Base-by-base conservation (phyloP, 2,888 invertebrate genomes). In the Eulithis testata region DNA sequence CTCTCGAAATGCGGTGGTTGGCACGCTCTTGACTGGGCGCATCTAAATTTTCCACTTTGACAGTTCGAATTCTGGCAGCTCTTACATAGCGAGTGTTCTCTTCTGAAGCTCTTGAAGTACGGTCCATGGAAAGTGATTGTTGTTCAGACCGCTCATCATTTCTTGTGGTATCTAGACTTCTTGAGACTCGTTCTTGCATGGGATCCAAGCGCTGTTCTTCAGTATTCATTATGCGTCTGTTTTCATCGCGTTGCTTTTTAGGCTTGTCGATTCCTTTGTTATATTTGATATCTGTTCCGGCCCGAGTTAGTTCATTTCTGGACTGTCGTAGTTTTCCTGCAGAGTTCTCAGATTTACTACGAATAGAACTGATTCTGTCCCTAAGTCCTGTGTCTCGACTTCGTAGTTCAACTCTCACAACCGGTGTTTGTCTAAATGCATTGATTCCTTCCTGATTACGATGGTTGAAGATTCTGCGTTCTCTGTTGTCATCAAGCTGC, bases 401-500 rank as follows among this genome's bases (percentile, higher is more conserved):
- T 43, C 60, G 65, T 31, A 63, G 58, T 36, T 66, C 59, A 45
- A 43, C 37, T 43, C 54, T 43, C 12, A 53, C 44, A n/a, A 11
- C 54, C 6, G 51, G 56, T 14, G 63, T 51, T 40, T 55, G 65
- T 49, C 62, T 63, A 37, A 60, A 59, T 51, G 65, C 65, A 11
- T 44, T 31, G 12, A 40, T 54, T 4, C 56, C 45, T 53, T 60
- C 66, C 40, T 55, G 61, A n/a, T 45, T 63, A 12, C 61, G 65
- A 27, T 53, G 61, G 8, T 63, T 63, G 40, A 58, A 60, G 21
- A 43, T 14, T 57, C 52, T 43, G 9, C 70, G 51, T 54, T 64
- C 62, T 43, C 51, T 65, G 37, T 63, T 69, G 37, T 68, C 54
- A 44, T 69, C 64, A 55, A 51, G 52, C 44, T 65, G 63, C 14